Base-by-base conservation (phyloP, 2,888 invertebrate species). In the Philaethria dido region DNA sequence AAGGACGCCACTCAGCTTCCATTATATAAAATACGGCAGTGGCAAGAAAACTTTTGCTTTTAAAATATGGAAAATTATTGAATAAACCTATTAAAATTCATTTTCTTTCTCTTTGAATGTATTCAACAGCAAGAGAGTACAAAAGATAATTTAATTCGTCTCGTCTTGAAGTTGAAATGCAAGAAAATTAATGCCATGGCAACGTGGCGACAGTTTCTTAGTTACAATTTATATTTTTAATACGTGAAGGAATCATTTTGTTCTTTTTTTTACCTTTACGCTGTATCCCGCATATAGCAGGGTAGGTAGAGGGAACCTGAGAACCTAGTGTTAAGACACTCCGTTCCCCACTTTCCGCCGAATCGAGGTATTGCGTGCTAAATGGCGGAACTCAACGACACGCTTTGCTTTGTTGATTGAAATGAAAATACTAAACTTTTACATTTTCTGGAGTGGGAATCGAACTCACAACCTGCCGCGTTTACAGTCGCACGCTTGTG, bases 81-180 rank as follows among this genome's bases (percentile, higher is more conserved):
- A n/a, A 36, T 22, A 57, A 42, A 55, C 18, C 42, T 33, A 63
- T 55, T 52, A 4, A 6, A 55, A 22, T 64, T 64, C 22, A 55
- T 36, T 45, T 55, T 36, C 33, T 45, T 44, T 47, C 13, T 47
- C 45, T 55, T 55, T 54, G 54, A 55, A 54, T 36, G 39, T 42
- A 57, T 57, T 63, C 55, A 16, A 55, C 44, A 13, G 16, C 45
- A 55, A 33, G 36, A 33, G 20, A 63, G 44, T 20, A 63, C 62
- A 39, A 62, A 63, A 44, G 63, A 63, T 63, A 63, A 63, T 63
- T 47, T 33, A 64, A 64, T 64, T 64, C 45, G 18, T 50, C 42
- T 25, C 25, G 1, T 29, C 39, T n/a, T 42, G 36, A 39, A 36
- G 25, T 47, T 16, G 47, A 54, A 36, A 57, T 57, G 11, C 13